Evolutionary conservation across 1,140 invertebrate species (phyloP), one percentile per base, ranked within the genome.

Genomic region (Octopus bimaculoides): DNA sequence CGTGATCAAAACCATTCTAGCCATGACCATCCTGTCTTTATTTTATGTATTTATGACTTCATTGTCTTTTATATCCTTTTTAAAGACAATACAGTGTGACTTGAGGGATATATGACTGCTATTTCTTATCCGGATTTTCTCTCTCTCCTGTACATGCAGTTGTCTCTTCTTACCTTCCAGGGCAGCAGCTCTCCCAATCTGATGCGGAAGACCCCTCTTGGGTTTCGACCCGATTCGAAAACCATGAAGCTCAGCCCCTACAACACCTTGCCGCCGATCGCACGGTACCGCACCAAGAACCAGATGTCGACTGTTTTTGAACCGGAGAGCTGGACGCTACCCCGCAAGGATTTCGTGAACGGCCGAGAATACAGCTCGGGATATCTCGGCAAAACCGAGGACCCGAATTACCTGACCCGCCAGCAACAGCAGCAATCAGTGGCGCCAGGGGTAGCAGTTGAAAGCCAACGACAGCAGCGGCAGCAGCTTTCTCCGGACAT

Each of bases 281-380:
- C 82, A 14, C 77, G 75, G 17, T 78, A 84, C 78, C 76, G 83
- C 56, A 79, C 80, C 4, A 81, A 77, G 52, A 84, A 84, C 75
- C 81, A 82, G 79, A 80, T 81, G 78, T 84, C 83, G 53, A 84
- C 83, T 3, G 83, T 84, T 8, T 84, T 84, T 77, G 83, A 84
- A 77, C 83, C 83, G 0, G 83, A 84, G 75, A 52, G 75, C 14
- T 84, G 83, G 83, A 84, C 83, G 2, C 4, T 75, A 14, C 26
- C 66, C 3, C 66, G 17, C 8, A 14, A 20, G 66, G 5, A 71
- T 20, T 71, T 71, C 17, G 1, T 71, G 5, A 71, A 71, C 14
- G 66, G 66, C 26, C 5, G 26, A 71, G 66, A 71, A 14, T 1
- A 9, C 9, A 20, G 66, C 6, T 14, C 66, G 5, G 66, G 66